Conservation (phyloP, 2,113 vertebrate genomes). For the Siniperca knerii region DNA sequence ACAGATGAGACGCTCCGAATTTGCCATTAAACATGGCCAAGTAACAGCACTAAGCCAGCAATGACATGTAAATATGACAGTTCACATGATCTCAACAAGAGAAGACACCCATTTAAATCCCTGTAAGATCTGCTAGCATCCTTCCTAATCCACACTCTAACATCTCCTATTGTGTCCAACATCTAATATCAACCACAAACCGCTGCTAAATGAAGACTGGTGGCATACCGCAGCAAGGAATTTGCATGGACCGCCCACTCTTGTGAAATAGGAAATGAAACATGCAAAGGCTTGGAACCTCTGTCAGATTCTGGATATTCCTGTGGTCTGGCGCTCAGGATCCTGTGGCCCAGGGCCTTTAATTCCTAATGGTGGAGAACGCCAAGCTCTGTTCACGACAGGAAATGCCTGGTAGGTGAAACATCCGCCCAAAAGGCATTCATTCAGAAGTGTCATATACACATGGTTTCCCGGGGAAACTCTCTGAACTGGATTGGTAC, state of each 20-base stretch:
- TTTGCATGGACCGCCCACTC: slow-evolving; percentile 65
- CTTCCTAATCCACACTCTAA: slow-evolving; percentile 52
- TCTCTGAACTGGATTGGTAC: slow-evolving; percentile 16
- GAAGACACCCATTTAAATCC: slow-evolving; percentile 59
- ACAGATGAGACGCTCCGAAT: slow-evolving; percentile 62
- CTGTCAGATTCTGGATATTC: slow-evolving; percentile 73
- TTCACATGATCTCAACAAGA: slow-evolving; percentile 60
- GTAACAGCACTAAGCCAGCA: slow-evolving; percentile 38
- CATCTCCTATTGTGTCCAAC: slow-evolving; percentile 67
- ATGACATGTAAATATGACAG: slow-evolving; percentile 69
- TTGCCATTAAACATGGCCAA: slow-evolving; percentile 46
- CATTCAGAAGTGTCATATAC: slow-evolving; percentile 56
- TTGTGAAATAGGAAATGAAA: slow-evolving; percentile 82
- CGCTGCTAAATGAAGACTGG: slow-evolving; percentile 62
- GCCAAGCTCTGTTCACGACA: slow-evolving; percentile 75
- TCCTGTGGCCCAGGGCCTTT: slow-evolving; percentile 66
- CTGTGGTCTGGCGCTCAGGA: slow-evolving; percentile 75
- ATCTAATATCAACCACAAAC: slow-evolving; percentile 68
- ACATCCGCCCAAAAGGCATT: slow-evolving; percentile 66
- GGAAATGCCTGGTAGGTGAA: slow-evolving; percentile 80
- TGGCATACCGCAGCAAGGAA: slow-evolving; percentile 69
- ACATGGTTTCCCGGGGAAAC: slow-evolving; percentile 11
- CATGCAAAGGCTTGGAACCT: slow-evolving; percentile 55
- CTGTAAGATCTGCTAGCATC: slow-evolving; percentile 55
- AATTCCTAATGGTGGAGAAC: slow-evolving; percentile 70